Conservation (phyloP, 2,797 vertebrate species). For the Squalus acanthias region DNA sequence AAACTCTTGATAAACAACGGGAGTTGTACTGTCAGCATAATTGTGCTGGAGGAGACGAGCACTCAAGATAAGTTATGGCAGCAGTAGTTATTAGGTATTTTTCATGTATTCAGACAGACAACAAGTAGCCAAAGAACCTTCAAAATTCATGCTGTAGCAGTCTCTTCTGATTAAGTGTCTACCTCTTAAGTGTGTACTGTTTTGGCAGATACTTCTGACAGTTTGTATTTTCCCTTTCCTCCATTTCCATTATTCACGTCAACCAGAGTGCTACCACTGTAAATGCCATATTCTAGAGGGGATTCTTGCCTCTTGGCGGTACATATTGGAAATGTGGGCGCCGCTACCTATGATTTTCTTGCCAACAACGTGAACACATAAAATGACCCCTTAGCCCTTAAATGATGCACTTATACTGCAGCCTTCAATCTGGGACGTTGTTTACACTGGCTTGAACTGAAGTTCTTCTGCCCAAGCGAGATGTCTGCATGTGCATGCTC, state of each 20-base stretch:
- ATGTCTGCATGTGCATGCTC: not conserved
- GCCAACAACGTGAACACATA: not conserved
- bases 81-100: slow-evolving; percentile 26
- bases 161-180: slow-evolving; percentile 22
- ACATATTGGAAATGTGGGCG: not conserved
- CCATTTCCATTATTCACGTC: not conserved
- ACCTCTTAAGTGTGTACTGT: not conserved
- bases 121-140: slow-evolving; percentile 20
- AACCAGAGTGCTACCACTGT: not conserved
- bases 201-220: slow-evolving; percentile 18
- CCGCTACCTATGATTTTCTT: not conserved
- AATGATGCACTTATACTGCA: not conserved
- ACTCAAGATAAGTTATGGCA: slow-evolving; percentile 29
- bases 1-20: not conserved
- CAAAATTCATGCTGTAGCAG: slow-evolving; percentile 16
- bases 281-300: not conserved
- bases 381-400: not conserved
- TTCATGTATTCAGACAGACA: slow-evolving; percentile 17
- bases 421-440: not conserved
- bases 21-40: slow-evolving; percentile 19
- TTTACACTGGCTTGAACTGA: not conserved
- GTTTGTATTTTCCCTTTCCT: slow-evolving; percentile 24
- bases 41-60: not conserved
- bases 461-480: not conserved
- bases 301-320: not conserved